Percentiles rank a stretch among this genome's conserved stretches.
Conservation (phyloP, 2,113 vertebrate genomes). For the Numida meleagris region DNA sequence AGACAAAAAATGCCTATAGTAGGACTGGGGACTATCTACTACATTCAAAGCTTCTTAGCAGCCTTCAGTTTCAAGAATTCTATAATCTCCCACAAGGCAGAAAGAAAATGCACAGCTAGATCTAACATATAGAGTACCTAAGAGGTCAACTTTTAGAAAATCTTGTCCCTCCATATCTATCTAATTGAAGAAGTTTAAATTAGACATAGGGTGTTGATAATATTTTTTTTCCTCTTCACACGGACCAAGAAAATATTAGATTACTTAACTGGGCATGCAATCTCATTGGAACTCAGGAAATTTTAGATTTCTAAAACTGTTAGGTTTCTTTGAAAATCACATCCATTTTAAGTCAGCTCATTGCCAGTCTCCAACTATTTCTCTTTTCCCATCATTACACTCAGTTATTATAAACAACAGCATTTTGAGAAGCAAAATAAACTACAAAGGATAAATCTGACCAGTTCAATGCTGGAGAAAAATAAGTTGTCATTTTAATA, state of each 20-base stretch:
- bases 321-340: neutral
- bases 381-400: neutral
- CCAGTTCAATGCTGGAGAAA: neutral
- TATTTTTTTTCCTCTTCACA: neutral
- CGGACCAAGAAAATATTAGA: neutral
- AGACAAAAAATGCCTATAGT: neutral
- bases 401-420: neutral
- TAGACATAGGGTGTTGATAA: neutral
- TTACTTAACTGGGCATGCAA: neutral
- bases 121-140: neutral
- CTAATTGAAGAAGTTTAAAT: neutral
- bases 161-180: neutral
- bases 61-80: neutral
- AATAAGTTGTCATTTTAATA: neutral
- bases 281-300: neutral
- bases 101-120: neutral
- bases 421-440: neutral
- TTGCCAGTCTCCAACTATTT: neutral
- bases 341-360: neutral
- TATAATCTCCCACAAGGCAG: neutral
- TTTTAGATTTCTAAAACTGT: neutral
- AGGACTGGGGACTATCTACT: neutral
- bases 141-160: neutral
- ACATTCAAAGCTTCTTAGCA: neutral
- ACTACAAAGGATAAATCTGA: neutral